A percentile compares a stretch with the other conserved stretches of the same genome.
Evolutionary conservation across 2,113 vertebrate species (phyloP).

Genomic region (Brachypodius melanocephalos): DNA sequence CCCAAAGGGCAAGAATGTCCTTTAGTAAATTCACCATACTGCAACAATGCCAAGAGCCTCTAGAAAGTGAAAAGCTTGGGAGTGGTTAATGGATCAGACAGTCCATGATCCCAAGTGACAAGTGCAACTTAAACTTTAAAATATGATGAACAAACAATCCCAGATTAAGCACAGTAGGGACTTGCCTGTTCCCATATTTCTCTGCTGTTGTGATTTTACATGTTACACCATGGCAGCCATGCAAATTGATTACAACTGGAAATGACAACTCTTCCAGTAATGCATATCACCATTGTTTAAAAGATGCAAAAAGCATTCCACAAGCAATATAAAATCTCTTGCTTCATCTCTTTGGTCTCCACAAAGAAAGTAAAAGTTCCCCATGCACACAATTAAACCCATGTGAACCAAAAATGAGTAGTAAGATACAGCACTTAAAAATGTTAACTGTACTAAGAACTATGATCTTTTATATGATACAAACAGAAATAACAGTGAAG

Average conservation of each 20-base stretch:
- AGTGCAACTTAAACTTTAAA: slow-evolving; percentile 52
- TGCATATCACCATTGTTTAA: slow-evolving; percentile 54
- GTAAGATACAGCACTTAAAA: neutral
- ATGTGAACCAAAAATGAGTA: neutral
- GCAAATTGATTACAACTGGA: slow-evolving; percentile 66
- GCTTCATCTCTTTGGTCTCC: neutral
- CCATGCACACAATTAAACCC: neutral
- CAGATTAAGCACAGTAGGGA: slow-evolving; percentile 36
- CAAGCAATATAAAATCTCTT: slow-evolving; percentile 42
- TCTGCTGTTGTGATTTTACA: slow-evolving; percentile 52
- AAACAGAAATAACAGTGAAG: neutral
- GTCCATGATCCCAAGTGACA: slow-evolving; percentile 32
- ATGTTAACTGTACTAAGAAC: neutral
- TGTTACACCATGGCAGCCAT: slow-evolving; percentile 61
- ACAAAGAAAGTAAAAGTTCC: neutral
- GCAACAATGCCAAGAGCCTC: neutral
- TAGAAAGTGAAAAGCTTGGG: neutral
- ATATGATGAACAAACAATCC: slow-evolving; percentile 38
- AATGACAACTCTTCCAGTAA: slow-evolving; percentile 64
- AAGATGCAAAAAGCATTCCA: slow-evolving; percentile 57
- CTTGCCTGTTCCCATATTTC: slow-evolving; percentile 38
- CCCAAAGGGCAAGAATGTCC: neutral
- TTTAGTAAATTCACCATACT: neutral
- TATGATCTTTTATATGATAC: neutral
- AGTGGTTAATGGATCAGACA: neutral